Base-by-base conservation (phyloP, 1,140 invertebrate genomes). In the Tenebrio molitor region DNA sequence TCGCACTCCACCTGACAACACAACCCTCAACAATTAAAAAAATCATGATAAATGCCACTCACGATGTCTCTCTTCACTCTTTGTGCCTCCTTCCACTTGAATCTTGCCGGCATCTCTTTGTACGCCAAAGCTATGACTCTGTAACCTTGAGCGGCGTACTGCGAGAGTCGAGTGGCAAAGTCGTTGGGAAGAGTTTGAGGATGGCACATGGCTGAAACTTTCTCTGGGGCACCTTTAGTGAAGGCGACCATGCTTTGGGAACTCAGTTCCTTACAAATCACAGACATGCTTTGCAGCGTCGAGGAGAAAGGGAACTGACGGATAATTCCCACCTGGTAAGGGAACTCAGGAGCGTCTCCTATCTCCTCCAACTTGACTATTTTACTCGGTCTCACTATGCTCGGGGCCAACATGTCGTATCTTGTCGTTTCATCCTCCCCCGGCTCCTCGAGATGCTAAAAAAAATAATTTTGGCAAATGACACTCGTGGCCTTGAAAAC, bases 281-380 rank as follows among this genome's bases (percentile, higher is more conserved):
- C 95, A 77, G 93, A 94, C 95, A 97, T 97, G 42, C 95, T 87
- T 81, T 97, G 95, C 21, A 95, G 86, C 29, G 87, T 91, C 0
- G 95, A 97, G 0, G 94, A 95, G 81, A 97, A 98, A 12, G 95
- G 92, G 85, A 97, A 97, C 83, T 96, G 91, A 12, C 93, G 87
- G 2, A 97, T 86, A 46, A 97, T 93, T 67, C 95, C 95, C 23
- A 97, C 89, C 84, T 94, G 85, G 73, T 74, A 83, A 19, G 72
- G 76, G 41, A 71, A 69, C 53, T 73, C 71, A 33, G 50, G 23
- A 10, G 41, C n/a, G 25, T 77, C 74, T 7, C 64, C 44, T 5
- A 34, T 53, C 19, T 70, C 42, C 2, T 21, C 19, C 19, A n/a
- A n/a, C n/a, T n/a, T n/a, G n/a, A 42, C 8, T 6, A 1, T 3